Evolutionary conservation across 92 coral and sea anemone species (phyloP).

Genomic region (Heliopora coerulea): DNA sequence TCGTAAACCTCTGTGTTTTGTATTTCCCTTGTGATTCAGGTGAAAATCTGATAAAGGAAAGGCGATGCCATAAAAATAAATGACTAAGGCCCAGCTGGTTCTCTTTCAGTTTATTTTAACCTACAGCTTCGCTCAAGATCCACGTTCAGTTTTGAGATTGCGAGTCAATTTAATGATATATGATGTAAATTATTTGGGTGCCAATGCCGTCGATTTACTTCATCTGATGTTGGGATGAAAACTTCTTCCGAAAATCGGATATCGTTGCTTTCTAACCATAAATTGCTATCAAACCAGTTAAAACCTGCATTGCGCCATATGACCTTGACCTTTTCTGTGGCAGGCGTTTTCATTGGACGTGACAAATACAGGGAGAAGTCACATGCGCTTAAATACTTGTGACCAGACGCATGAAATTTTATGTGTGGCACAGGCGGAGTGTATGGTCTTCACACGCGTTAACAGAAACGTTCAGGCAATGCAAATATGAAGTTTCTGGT

Average conservation of each 20-base stretch:
- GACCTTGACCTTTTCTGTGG: neutral
- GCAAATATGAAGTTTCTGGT: slow-evolving; percentile 37
- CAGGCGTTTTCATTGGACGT: neutral
- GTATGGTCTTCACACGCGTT: neutral
- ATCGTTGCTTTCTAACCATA: too few species aligned
- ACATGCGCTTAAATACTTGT: neutral
- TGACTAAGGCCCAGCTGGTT: neutral
- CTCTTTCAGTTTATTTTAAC: too few species aligned
- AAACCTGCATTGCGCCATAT: neutral
- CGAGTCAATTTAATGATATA: too few species aligned
- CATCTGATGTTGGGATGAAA: too few species aligned
- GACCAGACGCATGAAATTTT: neutral
- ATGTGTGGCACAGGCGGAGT: neutral
- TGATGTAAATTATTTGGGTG: too few species aligned
- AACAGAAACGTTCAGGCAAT: neutral
- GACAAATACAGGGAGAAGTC: too few species aligned
- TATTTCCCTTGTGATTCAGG: neutral
- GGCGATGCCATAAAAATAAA: neutral
- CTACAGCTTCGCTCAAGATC: too few species aligned
- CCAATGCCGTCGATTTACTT: too few species aligned
- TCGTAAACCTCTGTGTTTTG: too few species aligned
- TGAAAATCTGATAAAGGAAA: neutral
- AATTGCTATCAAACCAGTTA: neutral
- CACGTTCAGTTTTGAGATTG: too few species aligned
- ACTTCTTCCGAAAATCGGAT: too few species aligned